phyloP scores from a whole-genome alignment of 35 echinoderm and acorn worm species.

The Hemicentrotus pulcherrimus region DNA sequence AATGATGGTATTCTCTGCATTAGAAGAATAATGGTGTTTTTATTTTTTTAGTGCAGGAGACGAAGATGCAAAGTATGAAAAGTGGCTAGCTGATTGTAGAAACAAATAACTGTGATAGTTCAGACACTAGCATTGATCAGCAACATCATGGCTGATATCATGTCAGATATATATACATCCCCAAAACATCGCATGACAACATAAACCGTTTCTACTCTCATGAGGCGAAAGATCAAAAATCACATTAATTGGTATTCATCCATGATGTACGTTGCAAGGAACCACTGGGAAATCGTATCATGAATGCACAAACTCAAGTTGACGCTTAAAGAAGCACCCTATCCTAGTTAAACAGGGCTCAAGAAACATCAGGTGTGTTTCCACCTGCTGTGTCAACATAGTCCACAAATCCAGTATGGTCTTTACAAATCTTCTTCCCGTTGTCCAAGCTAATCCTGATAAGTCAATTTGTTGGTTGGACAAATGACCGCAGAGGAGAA shows the following conservation, averaged over 20 bases:
- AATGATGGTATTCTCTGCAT: not conserved
- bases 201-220: not conserved
- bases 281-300: not conserved
- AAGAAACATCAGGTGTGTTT: not conserved
- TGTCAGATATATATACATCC: not conserved
- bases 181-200: not conserved
- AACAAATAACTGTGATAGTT: not conserved
- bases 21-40: not conserved
- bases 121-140: not conserved
- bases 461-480: not conserved
- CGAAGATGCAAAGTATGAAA: not conserved
- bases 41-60: not conserved
- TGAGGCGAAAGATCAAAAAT: not conserved
- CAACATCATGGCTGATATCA: not conserved
- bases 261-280: not conserved
- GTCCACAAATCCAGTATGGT: not conserved
- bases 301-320: not conserved
- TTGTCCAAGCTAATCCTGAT: not conserved
- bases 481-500: not conserved
- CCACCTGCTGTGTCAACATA: not conserved
- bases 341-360: not conserved
- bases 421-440: not conserved
- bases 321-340: not conserved
- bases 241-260: not conserved
- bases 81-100: not conserved